Evolutionary conservation across 1,140 invertebrate species (phyloP).

Genomic region (Rhopalosiphum maidis): DNA sequence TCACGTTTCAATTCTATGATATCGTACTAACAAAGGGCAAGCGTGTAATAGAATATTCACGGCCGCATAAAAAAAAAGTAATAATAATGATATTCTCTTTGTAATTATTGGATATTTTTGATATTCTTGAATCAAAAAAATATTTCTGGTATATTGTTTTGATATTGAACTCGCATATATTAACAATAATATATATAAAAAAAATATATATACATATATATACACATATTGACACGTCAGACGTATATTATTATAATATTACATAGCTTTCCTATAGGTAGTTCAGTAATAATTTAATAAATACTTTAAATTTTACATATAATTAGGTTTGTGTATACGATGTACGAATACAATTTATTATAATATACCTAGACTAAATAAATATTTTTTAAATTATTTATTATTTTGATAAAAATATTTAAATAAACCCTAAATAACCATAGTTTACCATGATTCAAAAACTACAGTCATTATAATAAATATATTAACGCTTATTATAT

Average conservation of each 20-base stretch:
- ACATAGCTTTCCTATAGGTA: background rate
- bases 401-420: background rate
- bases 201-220: too few relatives aligned
- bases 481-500: background rate
- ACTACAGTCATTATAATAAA: background rate
- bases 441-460: background rate
- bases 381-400: background rate
- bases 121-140: background rate
- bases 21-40: background rate
- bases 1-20: slow-evolving; percentile 22
- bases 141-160: background rate
- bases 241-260: background rate
- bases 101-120: slow-evolving; percentile 1
- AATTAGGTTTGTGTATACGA: background rate
- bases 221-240: background rate
- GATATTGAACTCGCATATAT: too few relatives aligned
- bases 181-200: too few relatives aligned
- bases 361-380: background rate
- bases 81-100: slow-evolving; percentile 1
- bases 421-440: background rate
- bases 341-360: background rate
- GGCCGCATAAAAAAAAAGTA: background rate
- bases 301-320: background rate
- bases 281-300: background rate
- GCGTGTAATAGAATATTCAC: slow-evolving; percentile 14